These are phyloP conservation scores for Meandrina meandrites DNA, from an alignment of 92 coral and sea anemone species.

Conservation along the genomic window DNA sequence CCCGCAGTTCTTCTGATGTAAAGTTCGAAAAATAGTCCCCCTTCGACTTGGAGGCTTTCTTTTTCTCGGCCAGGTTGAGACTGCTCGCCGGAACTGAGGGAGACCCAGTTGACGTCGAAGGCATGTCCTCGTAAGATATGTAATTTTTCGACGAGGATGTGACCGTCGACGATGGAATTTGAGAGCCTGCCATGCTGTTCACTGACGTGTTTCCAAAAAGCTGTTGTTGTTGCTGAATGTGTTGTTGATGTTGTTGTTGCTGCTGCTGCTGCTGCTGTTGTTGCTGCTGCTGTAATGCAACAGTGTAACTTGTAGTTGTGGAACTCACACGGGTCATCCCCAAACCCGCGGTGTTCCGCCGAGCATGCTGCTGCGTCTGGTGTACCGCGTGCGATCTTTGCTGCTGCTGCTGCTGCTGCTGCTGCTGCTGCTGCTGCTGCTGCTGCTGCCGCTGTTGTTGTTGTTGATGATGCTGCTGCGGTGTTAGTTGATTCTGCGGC, in stretches of 20 bases:
- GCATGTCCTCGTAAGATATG: slow-evolving; percentile 30
- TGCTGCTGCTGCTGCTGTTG: slow-evolving; percentile 43
- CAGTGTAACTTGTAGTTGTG: slow-evolving; percentile 47
- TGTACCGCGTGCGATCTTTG: slow-evolving; percentile 6
- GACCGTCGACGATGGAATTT: slow-evolving; percentile 11
- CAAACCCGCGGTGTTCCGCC: slow-evolving; percentile 11
- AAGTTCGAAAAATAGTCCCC: slow-evolving; percentile 88
- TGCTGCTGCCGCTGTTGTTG: slow-evolving; percentile 46
- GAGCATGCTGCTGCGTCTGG: slow-evolving; percentile 44
- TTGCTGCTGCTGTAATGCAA: slow-evolving; percentile 44
- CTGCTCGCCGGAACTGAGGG: slow-evolving; percentile 10
- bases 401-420: slow-evolving; percentile 18
- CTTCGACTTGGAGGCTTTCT: slow-evolving; percentile 23
- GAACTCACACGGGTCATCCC: slow-evolving; percentile 46
- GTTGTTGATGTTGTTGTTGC: slow-evolving; percentile 50
- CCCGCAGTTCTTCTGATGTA: slow-evolving; percentile 77
- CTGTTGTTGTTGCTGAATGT: slow-evolving; percentile 37
- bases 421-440: slow-evolving; percentile 16
- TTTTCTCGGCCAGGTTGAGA: neutral
- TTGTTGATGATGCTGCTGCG: slow-evolving; percentile 3
- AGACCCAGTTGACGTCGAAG: slow-evolving; percentile 27
- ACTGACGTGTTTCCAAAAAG: slow-evolving; percentile 12
- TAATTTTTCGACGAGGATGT: slow-evolving; percentile 11
- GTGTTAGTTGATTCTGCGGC: slow-evolving; percentile 10
- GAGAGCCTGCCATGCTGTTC: slow-evolving; percentile 7